Evolutionary conservation across 2,888 invertebrate species (phyloP).

Genomic region (Macaria liturata): DNA sequence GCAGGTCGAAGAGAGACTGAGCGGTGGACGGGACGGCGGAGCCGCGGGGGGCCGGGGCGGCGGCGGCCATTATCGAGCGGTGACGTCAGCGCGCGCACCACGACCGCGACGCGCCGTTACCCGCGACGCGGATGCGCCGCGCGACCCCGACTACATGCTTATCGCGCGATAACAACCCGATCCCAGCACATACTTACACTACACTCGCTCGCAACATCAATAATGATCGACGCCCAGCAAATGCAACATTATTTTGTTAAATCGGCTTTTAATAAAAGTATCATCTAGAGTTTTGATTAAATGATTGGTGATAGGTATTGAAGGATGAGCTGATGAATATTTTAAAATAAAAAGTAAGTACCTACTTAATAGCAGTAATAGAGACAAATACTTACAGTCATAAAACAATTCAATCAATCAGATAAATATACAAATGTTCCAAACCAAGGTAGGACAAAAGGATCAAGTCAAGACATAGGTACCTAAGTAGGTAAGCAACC

Average conservation of each 20-base stretch:
- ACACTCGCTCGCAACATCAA: not conserved
- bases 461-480: too few species aligned
- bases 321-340: too few species aligned
- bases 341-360: too few species aligned
- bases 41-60: slow-evolving; percentile 56
- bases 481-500: too few species aligned
- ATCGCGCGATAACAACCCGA: slow-evolving; percentile 61
- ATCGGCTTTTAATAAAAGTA: too few species aligned
- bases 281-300: too few species aligned
- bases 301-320: too few species aligned
- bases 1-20: slow-evolving; percentile 73
- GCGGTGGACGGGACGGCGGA: slow-evolving; percentile 47
- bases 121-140: slow-evolving; percentile 75
- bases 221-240: slow-evolving; percentile 41
- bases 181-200: slow-evolving; percentile 11
- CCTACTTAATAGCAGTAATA: too few species aligned
- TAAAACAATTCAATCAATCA: too few species aligned
- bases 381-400: too few species aligned
- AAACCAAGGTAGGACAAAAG: too few species aligned
- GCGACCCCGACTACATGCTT: slow-evolving; percentile 56
- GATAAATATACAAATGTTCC: too few species aligned
- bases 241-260: slow-evolving; percentile 31
- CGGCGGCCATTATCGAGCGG: slow-evolving; percentile 81
- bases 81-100: slow-evolving; percentile 83
- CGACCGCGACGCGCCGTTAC: slow-evolving; percentile 77